Evolutionary conservation across 2,888 invertebrate genomes (phyloP), one percentile per base, ranked within the genome.

Genomic region (Andrena trimmerana): DNA sequence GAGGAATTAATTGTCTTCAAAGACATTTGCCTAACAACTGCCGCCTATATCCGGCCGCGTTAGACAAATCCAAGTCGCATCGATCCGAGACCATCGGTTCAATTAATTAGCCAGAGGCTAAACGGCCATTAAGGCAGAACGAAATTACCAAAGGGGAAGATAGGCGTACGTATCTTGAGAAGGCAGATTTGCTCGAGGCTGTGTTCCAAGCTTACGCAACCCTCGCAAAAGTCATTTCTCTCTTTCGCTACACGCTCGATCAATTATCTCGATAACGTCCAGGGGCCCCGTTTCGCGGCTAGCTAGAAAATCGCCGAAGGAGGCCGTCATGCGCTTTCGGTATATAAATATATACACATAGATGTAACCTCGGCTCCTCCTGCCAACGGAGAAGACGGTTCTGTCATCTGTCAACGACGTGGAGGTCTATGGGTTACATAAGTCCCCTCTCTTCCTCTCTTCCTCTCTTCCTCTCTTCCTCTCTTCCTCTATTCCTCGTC

Each of bases 361-460:
- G 82, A 80, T 69, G 68, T 79, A 81, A 73, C 89, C 84, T 86
- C 85, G 83, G 57, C 81, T 74, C 84, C 77, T 85, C 86, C 90
- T 90, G 91, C 88, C 91, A 90, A 73, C 83, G 81, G 74, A 84
- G 87, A 89, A 90, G 89, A 88, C 87, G 85, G 86, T 90, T 89
- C 90, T 92, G 91, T 92, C 92, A 92, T 91, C 91, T 87, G 92
- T 92, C 92, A 91, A 85, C 90, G 88, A 88, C 88, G 90, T 82
- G 86, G 91, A 90, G 90, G 91, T 89, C 88, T 89, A 87, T 88
- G 86, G 85, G 88, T 92, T 92, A 91, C 90, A 88, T 92, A 92
- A 92, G 62, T 36, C 65, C 31, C 50, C 20, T 20, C n/a, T 67
- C 70, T 67, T 62, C n/a, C 33, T 70, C 76, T 3, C 1, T 27